Conservation (phyloP, 2,888 invertebrate genomes). For the Antheraea yamamai region DNA sequence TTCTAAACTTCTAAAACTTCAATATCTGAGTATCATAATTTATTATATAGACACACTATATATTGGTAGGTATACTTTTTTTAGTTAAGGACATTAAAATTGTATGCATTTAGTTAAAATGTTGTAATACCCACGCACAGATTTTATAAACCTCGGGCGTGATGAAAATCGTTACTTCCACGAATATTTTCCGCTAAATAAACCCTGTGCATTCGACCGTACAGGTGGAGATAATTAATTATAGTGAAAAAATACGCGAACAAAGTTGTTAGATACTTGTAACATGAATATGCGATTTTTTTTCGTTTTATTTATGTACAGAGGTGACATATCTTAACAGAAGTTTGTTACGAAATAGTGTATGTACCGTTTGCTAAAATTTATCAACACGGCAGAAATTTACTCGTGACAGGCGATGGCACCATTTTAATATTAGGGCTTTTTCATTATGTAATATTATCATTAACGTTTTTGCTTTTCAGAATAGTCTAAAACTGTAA, state of each 20-base stretch:
- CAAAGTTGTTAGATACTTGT: not conserved
- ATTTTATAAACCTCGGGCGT: not conserved
- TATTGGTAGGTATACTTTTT: not conserved
- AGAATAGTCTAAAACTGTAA: not conserved
- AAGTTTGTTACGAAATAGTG: not conserved
- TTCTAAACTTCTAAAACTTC: too few relatives aligned
- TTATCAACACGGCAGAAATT: conserved; percentile 5
- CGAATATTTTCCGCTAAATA: not conserved
- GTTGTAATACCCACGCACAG: not conserved
- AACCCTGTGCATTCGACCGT: not conserved
- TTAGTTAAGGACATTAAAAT: not conserved
- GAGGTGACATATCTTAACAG: conserved; percentile 2
- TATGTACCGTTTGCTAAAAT: not conserved
- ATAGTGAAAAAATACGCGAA: not conserved
- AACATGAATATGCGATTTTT: conserved; percentile 1
- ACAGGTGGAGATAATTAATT: not conserved
- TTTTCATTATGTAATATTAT: not conserved
- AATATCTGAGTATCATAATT: not conserved
- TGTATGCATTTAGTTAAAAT: not conserved
- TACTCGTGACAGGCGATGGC: not conserved
- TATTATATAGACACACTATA: not conserved
- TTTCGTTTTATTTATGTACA: not conserved
- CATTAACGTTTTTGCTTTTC: not conserved
- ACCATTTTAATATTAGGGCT: not conserved
- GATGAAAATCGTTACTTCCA: not conserved